Base-by-base conservation (phyloP, 2,888 invertebrate genomes). In the Auanema freiburgensis region DNA sequence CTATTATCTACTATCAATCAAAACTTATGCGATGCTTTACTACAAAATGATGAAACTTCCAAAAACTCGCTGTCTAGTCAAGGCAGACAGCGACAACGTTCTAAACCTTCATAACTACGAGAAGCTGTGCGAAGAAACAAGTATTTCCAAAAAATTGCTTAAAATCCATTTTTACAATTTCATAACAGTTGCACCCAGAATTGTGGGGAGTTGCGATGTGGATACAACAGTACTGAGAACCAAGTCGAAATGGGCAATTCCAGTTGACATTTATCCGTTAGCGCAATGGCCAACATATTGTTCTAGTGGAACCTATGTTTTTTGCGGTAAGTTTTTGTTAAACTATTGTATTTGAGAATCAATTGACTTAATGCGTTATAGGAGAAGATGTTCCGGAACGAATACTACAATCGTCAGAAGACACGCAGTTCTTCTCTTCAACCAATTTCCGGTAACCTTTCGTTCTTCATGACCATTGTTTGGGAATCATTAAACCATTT, bases 81-180 rank as follows among this genome's bases (percentile, higher is more conserved):
- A 74, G 58, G 69, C 72, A 4, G 74, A 74, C 59, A 65, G 66
- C 18, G 74, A 74, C 58, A 73, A 73, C 52, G 73, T 73, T 16
- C 44, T 73, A 16, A 53, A 69, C 11, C 52, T 73, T 8, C 24
- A 56, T 18, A 71, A 73, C 41, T 73, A 65, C 50, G 64, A 69
- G 24, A 49, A 67, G 18, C 59, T 73, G 11, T 73, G 73, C 56
- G 71, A 71, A 52, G 71, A 71, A 64, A 66, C 69, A 3, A 65
- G 73, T 72, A 10, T 23, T 58, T 43, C 58, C 21, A 21, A 14
- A n/a, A 5, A 8, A 23, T 16, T 21, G 11, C 11, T 50, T 50
- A 11, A 50, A n/a, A 46, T 21, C 3, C 5, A 5, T 8, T 11
- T 24, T 46, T 43, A 46, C 43, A 6, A n/a, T 4, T 18, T 16